These are phyloP conservation scores for Pomacea canaliculata DNA, from an alignment of 2,888 invertebrate genomes.

Conservation along the genomic window DNA sequence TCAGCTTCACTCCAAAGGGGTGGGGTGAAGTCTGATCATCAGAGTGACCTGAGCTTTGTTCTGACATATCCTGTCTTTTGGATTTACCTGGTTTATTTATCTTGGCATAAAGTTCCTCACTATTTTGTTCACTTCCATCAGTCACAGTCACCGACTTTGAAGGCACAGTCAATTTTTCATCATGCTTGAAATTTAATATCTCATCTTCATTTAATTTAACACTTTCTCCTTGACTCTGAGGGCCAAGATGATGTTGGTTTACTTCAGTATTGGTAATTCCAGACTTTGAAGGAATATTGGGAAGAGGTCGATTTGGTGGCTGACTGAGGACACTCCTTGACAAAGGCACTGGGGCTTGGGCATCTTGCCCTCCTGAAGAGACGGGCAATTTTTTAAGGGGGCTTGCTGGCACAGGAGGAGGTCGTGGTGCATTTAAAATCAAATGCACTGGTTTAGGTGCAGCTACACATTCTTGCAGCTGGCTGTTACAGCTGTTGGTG, in stretches of 20 bases:
- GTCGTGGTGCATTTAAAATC: no score
- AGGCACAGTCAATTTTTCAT: no score
- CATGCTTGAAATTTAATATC: no score
- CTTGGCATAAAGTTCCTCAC: conserved; percentile 27
- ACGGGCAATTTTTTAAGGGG: background rate
- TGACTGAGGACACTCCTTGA: background rate
- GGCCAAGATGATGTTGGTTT: background rate
- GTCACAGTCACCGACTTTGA: background rate
- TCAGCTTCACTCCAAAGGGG: conserved; percentile 38
- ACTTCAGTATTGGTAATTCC: background rate
- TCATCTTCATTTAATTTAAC: no score
- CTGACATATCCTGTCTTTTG: background rate
- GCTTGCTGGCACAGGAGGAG: background rate
- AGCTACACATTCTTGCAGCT: no score
- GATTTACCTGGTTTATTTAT: conserved; percentile 23
- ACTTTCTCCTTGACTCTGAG: background rate
- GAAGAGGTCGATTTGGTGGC: conserved; percentile 10
- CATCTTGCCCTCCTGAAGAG: background rate
- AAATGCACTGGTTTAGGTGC: no score
- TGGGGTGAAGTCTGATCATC: conserved; percentile 2
- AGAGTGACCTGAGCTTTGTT: background rate
- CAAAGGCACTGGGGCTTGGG: background rate
- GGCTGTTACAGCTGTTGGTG: background rate
- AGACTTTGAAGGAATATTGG: conserved; percentile 2
- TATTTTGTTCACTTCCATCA: conserved; percentile 9